A percentile compares a stretch with the other conserved stretches of the same genome.
Conservation (phyloP, 2,113 vertebrate species). For the Tupaia chinensis region DNA sequence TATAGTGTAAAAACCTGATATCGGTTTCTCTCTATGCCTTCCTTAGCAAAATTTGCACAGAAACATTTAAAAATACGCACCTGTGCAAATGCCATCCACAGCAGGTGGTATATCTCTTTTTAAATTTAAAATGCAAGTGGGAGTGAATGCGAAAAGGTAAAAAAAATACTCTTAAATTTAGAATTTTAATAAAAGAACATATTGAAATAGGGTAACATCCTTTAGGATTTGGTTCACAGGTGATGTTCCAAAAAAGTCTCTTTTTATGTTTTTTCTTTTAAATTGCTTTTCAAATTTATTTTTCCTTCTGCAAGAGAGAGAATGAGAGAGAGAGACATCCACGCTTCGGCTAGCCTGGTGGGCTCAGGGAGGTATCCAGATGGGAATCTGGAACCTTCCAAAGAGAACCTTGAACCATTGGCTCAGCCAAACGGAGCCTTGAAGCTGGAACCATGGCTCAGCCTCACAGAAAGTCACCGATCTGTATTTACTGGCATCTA, state of each 20-base stretch:
- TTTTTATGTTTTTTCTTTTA: too few relatives aligned
- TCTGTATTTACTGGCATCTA: accelerated
- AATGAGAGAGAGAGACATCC: too few relatives aligned
- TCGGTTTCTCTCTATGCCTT: neutral
- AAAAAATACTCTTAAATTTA: neutral
- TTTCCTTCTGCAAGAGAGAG: too few relatives aligned
- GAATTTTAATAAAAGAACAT: neutral
- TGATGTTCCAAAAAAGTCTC: too few relatives aligned
- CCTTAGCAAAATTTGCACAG: neutral
- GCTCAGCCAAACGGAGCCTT: too few relatives aligned
- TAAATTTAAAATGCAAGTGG: neutral
- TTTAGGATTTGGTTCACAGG: neutral
- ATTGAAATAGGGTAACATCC: neutral
- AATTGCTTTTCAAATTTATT: too few relatives aligned
- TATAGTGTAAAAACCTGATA: neutral
- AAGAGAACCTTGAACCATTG: too few relatives aligned
- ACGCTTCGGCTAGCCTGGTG: too few relatives aligned
- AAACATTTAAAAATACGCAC: neutral
- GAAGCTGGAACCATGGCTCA: too few relatives aligned
- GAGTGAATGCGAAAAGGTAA: neutral
- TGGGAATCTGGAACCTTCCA: too few relatives aligned
- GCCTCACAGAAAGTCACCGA: too few relatives aligned
- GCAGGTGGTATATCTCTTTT: neutral
- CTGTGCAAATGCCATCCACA: neutral
- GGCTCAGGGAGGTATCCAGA: too few relatives aligned